Evolutionary conservation across 2,113 vertebrate genomes (phyloP).

Genomic region (Salvator merianae): DNA sequence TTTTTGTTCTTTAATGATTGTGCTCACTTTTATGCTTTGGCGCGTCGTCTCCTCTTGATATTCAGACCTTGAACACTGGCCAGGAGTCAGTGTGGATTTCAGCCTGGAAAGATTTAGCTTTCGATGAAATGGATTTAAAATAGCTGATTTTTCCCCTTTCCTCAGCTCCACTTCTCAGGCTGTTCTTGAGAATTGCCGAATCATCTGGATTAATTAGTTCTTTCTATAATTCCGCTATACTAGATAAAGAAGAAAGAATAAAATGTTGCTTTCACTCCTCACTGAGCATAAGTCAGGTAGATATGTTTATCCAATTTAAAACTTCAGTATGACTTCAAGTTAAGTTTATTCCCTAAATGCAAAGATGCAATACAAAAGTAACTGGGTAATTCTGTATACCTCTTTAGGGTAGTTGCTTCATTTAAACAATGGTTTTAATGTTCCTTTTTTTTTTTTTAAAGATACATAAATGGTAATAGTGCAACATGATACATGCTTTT

Average conservation of each 20-base stretch:
- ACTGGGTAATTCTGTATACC: background rate
- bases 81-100: too few relatives aligned
- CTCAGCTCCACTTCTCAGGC: background rate
- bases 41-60: too few relatives aligned
- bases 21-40: too few relatives aligned
- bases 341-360: background rate
- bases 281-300: background rate
- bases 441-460: background rate
- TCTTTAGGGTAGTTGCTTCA: too few relatives aligned
- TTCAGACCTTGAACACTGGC: too few relatives aligned
- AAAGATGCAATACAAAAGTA: background rate
- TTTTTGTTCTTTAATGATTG: too few relatives aligned
- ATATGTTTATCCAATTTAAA: background rate
- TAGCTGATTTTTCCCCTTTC: background rate
- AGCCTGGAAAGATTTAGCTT: too few relatives aligned
- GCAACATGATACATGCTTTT: background rate
- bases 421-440: background rate
- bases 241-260: background rate
- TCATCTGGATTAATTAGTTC: background rate
- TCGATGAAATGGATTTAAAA: background rate
- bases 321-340: too few relatives aligned
- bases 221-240: background rate
- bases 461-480: background rate
- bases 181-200: background rate
- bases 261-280: background rate